A percentile compares a stretch with the other conserved stretches of the same genome.
Evolutionary conservation across 2,113 vertebrate species (phyloP).

Genomic region (Microtus ochrogaster): DNA sequence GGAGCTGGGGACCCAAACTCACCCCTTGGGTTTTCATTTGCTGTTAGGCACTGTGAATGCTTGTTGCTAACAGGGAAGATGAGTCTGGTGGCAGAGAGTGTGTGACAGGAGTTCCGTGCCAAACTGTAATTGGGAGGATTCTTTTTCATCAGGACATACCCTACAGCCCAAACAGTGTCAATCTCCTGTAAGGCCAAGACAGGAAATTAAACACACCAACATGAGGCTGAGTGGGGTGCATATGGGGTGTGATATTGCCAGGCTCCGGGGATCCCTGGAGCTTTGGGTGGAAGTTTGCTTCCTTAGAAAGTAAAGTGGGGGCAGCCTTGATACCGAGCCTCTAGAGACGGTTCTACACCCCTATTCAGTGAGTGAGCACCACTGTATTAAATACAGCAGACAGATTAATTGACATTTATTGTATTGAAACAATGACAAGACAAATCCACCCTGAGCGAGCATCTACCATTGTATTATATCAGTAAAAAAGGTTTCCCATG

Average conservation of each 20-base stretch:
- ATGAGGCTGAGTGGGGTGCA: constrained; percentile 82
- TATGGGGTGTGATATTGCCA: constrained; percentile 81
- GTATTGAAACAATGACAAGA: neutral
- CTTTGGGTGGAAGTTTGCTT: constrained; percentile 72
- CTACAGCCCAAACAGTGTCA: constrained; percentile 89
- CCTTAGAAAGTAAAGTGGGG: constrained; percentile 27
- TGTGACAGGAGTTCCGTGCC: constrained; percentile 84
- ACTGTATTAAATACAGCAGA: constrained; percentile 70
- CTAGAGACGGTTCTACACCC: neutral
- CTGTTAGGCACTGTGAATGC: constrained; percentile 87
- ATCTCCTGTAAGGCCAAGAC: constrained; percentile 87
- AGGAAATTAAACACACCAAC: constrained; percentile 90
- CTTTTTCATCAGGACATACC: constrained; percentile 91
- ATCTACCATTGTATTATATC: neutral
- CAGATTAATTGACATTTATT: neutral
- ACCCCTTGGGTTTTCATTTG: constrained; percentile 90
- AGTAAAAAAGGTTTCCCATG: neutral
- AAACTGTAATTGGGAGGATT: constrained; percentile 90
- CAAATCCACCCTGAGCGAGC: neutral
- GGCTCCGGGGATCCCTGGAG: constrained; percentile 78
- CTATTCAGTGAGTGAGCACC: constrained; percentile 43
- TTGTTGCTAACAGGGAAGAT: constrained; percentile 87
- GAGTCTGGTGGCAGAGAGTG: constrained; percentile 84
- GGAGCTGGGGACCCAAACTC: constrained; percentile 85
- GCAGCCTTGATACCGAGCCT: neutral